Percentiles rank a stretch among this genome's conserved stretches.
Conservation (phyloP, 2,113 vertebrate species). For the Hippocampus guttulatus region DNA sequence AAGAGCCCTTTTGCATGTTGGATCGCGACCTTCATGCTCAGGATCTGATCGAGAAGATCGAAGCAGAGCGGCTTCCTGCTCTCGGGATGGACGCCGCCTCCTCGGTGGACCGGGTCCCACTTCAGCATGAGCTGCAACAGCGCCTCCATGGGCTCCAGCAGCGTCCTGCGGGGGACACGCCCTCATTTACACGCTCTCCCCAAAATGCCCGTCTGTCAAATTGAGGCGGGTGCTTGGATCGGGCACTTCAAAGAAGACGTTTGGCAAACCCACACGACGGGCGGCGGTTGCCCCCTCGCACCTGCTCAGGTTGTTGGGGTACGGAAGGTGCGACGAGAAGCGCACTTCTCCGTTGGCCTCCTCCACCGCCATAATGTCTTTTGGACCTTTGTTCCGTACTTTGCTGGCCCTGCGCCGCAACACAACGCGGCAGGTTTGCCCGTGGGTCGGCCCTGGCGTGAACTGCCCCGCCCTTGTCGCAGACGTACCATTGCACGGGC, state of each 20-base stretch:
- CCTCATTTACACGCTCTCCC: no score
- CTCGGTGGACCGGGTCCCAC: conserved; percentile 88
- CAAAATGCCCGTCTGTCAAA: no score
- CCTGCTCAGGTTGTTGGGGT: conserved; percentile 92
- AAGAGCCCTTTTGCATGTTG: no score
- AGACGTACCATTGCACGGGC: conserved; percentile 88
- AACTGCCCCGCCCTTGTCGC: not conserved
- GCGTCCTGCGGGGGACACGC: conserved; percentile 70
- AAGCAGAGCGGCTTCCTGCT: conserved; percentile 80
- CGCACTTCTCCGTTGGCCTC: conserved; percentile 89
- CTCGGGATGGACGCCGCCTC: conserved; percentile 74
- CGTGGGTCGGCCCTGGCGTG: not conserved
- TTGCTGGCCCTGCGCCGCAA: conserved; percentile 83
- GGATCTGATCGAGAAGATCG: conserved; percentile 81
- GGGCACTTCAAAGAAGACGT: no score
- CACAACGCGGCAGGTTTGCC: not conserved
- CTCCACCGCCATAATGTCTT: conserved; percentile 95
- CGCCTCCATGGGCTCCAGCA: conserved; percentile 82
- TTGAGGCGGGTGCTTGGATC: no score
- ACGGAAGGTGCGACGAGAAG: conserved; percentile 88
- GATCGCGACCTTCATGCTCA: conserved; percentile 81
- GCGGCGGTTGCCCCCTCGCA: conserved; percentile 31
- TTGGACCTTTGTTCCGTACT: conserved; percentile 91
- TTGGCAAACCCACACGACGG: no score
- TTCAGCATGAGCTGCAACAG: conserved; percentile 90